Base-by-base conservation (phyloP, 64 coral and sea anemone genomes). In the Dendrophyllia cribrosa region DNA sequence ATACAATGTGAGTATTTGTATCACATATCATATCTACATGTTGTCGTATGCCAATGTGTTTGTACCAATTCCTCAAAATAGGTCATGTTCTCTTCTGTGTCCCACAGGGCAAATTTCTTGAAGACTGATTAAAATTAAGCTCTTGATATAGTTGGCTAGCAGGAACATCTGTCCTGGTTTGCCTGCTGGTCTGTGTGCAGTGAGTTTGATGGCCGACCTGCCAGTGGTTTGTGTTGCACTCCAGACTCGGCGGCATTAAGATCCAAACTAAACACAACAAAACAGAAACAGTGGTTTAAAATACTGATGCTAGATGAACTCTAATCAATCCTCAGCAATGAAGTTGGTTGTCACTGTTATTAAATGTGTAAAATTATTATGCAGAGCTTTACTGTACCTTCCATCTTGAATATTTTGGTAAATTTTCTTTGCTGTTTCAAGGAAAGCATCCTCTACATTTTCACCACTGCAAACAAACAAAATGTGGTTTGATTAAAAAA, bases 371-470 rank as follows among this genome's bases (percentile, higher is more conserved):
- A n/a, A n/a, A n/a, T n/a, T n/a, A 34, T 34, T 34, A 34, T 34
- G 34, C 34, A 34, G 34, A 34, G 34, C 34, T 34, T 34, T 34
- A 34, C 69, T 43, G 15, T 48, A 98, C 96, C 96, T 98, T 87
- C 96, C 96, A 95, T 98, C 96, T 82, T 99, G 97, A 85, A 99
- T 99, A 85, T 99, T 99, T 91, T 99, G 97, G 88, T 99, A 99
- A 82, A 99, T 99, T 81, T 99, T 99, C 83, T 99, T 99, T 68
- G 97, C 97, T 19, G 97, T 99, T 68, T 99, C 97, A 66, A 99
- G 79, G 78, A 99, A 99, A 43, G 97, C 97, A 88, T 99, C 97
- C 88, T 99, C 97, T 60, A 99, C 97, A 89, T 99, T 99, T 96
- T 99, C 97, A 72, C 97, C 97, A 16, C 97, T 99, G 62, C 1